A percentile compares a stretch with the other conserved stretches of the same genome.
These are phyloP conservation scores for Nymphalis c-album DNA, from an alignment of 2,888 invertebrate genomes.

Conservation along the genomic window DNA sequence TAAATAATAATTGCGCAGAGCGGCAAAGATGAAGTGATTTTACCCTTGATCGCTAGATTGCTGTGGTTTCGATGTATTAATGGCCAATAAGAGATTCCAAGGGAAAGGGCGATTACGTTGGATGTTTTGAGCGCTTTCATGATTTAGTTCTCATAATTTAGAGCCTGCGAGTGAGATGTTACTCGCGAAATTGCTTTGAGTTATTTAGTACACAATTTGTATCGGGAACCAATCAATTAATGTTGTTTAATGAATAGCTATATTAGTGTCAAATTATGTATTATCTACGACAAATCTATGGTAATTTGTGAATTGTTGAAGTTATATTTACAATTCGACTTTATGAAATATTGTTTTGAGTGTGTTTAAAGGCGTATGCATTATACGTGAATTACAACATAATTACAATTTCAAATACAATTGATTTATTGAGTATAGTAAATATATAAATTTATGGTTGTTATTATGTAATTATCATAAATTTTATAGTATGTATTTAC, in stretches of 20 bases:
- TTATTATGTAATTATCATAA: background rate
- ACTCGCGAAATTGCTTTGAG: conserved; percentile 37
- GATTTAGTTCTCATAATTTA: conserved; percentile 46
- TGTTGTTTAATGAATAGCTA: conserved; percentile 14
- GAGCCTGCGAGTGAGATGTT: conserved; percentile 36
- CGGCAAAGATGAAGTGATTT: conserved; percentile 61
- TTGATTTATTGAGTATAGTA: background rate
- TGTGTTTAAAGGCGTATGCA: conserved; percentile 14
- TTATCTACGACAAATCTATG: conserved; percentile 33
- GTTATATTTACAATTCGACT: conserved; percentile 1
- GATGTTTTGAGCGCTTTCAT: conserved; percentile 49
- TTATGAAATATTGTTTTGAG: conserved; percentile 27
- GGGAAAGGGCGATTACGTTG: conserved; percentile 49
- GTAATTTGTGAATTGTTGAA: conserved; percentile 26
- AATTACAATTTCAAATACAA: background rate
- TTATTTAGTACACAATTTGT: conserved; percentile 31
- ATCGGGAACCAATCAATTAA: conserved; percentile 27
- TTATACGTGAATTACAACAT: conserved; percentile 7
- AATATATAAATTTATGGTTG: background rate
- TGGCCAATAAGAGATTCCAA: conserved; percentile 50
- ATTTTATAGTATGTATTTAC: no score
- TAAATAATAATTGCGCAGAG: conserved; percentile 57
- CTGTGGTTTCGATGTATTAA: conserved; percentile 55
- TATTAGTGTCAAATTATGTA: conserved; percentile 42
- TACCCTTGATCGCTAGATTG: conserved; percentile 53